These are phyloP conservation scores for Cololabis saira DNA, from an alignment of 2,113 vertebrate species.

Conservation along the genomic window DNA sequence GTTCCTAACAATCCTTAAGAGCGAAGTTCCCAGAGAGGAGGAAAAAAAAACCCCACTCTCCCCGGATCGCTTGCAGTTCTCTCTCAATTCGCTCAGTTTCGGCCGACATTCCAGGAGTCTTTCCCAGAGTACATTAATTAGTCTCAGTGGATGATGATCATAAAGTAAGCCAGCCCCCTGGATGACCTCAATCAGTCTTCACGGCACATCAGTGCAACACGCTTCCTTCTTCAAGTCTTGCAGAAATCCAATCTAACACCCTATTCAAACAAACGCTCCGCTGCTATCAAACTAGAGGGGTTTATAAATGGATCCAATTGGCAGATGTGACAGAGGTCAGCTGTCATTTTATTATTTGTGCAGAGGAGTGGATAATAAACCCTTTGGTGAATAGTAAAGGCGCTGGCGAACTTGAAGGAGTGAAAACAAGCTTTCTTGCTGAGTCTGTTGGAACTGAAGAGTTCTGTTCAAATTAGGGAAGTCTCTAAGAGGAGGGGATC, in stretches of 20 bases:
- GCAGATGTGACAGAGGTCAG: slow-evolving; percentile 38
- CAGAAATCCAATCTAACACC: slow-evolving; percentile 45
- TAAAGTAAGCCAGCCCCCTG: slow-evolving; percentile 29
- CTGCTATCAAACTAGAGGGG: slow-evolving; percentile 26
- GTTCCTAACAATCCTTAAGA: slow-evolving; percentile 46
- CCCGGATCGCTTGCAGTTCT: slow-evolving; percentile 10
- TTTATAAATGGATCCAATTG: slow-evolving; percentile 57
- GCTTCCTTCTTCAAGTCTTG: slow-evolving; percentile 42
- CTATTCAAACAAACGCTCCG: slow-evolving; percentile 46
- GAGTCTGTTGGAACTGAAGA: slow-evolving; percentile 5
- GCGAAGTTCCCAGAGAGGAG: slow-evolving; percentile 33
- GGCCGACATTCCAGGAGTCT: slow-evolving; percentile 46
- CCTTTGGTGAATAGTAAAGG: slow-evolving; percentile 47
- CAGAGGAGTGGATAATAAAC: slow-evolving; percentile 28
- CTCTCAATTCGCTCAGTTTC: slow-evolving; percentile 12
- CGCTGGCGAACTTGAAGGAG: slow-evolving; percentile 16
- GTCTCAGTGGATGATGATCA: slow-evolving; percentile 50
- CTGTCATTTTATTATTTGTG: slow-evolving; percentile 43
- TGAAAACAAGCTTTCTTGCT: slow-evolving; percentile 14
- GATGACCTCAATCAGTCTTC: slow-evolving; percentile 60
- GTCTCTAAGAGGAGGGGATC: slow-evolving; percentile 5
- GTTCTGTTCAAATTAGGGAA: slow-evolving; percentile 11
- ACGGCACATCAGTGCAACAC: slow-evolving; percentile 30
- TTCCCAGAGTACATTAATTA: slow-evolving; percentile 58
- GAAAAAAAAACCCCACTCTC: slow-evolving; percentile 5